A percentile compares a stretch with the other conserved stretches of the same genome.
phyloP scores from a whole-genome alignment of 2,888 invertebrate genomes.

The Pomacea canaliculata region DNA sequence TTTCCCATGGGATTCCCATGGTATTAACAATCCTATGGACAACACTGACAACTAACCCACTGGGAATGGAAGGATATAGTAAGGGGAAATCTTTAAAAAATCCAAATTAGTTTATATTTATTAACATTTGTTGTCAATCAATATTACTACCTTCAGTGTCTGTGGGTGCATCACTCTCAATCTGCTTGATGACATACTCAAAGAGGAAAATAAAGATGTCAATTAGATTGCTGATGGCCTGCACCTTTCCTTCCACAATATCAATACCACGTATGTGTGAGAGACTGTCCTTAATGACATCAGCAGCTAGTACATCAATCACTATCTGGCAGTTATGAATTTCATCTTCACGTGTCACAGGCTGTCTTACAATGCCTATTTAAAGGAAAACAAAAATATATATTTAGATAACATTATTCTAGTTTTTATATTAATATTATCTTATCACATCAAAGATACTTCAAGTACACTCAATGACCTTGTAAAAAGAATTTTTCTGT shows the following conservation, averaged over 20 bases:
- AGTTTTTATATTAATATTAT: no score
- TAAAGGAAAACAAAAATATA: neutral
- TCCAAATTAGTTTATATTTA: no score
- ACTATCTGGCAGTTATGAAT: constrained; percentile 67
- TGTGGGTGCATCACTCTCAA: constrained; percentile 60
- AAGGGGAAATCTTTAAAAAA: no score
- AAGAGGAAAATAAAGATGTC: constrained; percentile 67
- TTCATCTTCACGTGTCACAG: constrained; percentile 63
- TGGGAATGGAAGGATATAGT: no score
- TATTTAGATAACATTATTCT: no score
- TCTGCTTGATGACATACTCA: constrained; percentile 66
- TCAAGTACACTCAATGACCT: no score
- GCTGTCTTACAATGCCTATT: constrained; percentile 53
- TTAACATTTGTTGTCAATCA: no score
- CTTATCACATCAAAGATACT: no score
- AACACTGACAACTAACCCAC: no score
- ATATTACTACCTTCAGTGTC: constrained; percentile 40
- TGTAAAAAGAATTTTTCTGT: no score
- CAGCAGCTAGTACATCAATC: constrained; percentile 65
- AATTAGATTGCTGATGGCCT: constrained; percentile 61
- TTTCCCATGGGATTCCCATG: no score
- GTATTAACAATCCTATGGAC: no score
- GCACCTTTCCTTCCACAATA: constrained; percentile 56
- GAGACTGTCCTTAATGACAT: constrained; percentile 66
- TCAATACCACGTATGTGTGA: constrained; percentile 66